Conservation (phyloP, 2,888 invertebrate species). For the Ophion slaviceki region DNA sequence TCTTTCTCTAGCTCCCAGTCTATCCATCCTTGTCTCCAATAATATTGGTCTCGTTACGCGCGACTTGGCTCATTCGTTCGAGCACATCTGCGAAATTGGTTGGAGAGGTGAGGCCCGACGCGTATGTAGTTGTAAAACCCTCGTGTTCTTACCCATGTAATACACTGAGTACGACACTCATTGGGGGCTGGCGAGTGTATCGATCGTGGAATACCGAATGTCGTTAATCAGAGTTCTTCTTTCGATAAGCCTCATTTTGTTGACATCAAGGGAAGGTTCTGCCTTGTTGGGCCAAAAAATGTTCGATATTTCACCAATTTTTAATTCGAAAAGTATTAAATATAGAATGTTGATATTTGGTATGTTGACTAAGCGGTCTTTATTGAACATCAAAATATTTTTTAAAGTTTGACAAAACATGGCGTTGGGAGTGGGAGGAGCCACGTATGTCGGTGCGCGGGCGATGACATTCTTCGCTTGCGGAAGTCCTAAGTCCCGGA, state of each 20-base stretch:
- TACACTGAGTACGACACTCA: not conserved
- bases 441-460: too few relatives aligned
- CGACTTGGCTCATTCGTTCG: constrained; percentile 48
- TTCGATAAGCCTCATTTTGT: not conserved
- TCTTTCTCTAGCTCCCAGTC: constrained; percentile 25
- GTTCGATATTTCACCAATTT: too few relatives aligned
- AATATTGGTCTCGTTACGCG: constrained; percentile 57
- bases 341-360: too few relatives aligned
- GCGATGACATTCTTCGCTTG: too few relatives aligned
- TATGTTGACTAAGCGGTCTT: too few relatives aligned
- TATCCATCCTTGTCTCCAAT: constrained; percentile 28
- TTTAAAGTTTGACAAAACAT: too few relatives aligned
- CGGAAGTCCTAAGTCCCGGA: too few relatives aligned
- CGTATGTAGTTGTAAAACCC: not conserved
- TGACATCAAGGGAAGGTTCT: not conserved
- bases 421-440: too few relatives aligned
- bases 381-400: too few relatives aligned
- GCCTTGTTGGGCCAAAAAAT: too few relatives aligned
- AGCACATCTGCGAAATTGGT: constrained; percentile 57
- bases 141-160: constrained; percentile 7
- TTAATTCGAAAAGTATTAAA: too few relatives aligned
- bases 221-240: not conserved
- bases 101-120: constrained; percentile 14
- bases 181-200: not conserved
- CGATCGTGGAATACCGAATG: not conserved